Percentiles rank a stretch among this genome's conserved stretches.
phyloP scores from a whole-genome alignment of 2,797 vertebrate species.

The Diglossa cyanea region DNA sequence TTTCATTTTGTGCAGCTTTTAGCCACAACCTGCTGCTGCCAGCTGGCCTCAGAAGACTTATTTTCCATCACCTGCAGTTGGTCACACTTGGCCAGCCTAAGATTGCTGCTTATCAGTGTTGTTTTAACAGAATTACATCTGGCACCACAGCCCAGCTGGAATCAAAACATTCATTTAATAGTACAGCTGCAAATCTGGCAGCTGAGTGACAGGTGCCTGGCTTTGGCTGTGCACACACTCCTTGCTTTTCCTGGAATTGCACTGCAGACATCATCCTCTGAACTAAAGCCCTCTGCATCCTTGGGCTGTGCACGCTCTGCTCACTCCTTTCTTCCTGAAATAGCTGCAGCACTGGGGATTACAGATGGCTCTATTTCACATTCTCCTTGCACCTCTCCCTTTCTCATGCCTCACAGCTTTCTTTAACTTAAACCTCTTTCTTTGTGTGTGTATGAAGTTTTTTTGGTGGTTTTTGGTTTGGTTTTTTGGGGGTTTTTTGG shows the following conservation, averaged over 20 bases:
- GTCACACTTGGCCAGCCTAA: background rate
- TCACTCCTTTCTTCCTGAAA: background rate
- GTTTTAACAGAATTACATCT: background rate
- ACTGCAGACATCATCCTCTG: background rate
- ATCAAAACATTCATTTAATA: background rate
- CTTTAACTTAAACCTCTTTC: background rate
- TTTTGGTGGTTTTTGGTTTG: too few relatives aligned
- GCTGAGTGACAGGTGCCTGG: background rate
- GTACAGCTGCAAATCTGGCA: background rate
- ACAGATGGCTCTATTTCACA: background rate
- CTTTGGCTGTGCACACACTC: background rate
- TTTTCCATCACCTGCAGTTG: conserved; percentile 3
- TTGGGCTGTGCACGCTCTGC: background rate
- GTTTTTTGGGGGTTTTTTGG: too few relatives aligned
- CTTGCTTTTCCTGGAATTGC: background rate
- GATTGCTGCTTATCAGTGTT: background rate
- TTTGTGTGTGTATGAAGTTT: background rate
- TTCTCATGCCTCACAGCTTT: background rate
- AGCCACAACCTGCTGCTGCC: background rate
- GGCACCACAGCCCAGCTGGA: background rate
- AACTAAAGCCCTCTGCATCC: background rate
- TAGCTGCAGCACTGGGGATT: background rate
- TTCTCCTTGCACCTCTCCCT: background rate
- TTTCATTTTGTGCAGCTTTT: background rate
- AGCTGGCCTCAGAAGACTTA: conserved; percentile 8